phyloP scores from a whole-genome alignment of 2,113 vertebrate genomes.

The Ailurus styani region DNA sequence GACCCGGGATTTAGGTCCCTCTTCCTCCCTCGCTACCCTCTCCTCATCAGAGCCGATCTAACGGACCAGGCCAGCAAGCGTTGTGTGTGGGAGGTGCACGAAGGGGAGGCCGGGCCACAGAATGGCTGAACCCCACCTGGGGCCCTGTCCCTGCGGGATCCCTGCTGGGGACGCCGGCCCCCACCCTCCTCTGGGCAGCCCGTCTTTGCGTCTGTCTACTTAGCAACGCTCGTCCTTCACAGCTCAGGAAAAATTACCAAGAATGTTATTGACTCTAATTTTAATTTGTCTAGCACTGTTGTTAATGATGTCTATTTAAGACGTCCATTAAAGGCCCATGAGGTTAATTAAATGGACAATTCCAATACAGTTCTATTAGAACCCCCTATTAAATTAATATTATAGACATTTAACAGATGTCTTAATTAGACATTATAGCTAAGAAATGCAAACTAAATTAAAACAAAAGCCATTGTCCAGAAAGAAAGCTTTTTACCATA shows the following conservation, averaged over 20 bases:
- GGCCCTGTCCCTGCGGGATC: neutral
- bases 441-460: slow-evolving; percentile 75
- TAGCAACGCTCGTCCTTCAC: slow-evolving; percentile 69
- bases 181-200: neutral
- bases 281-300: slow-evolving; percentile 75
- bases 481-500: slow-evolving; percentile 56
- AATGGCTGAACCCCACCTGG: fast-evolving
- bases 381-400: slow-evolving; percentile 81
- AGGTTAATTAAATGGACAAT: slow-evolving; percentile 82
- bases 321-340: slow-evolving; percentile 75
- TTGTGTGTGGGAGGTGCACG: fast-evolving
- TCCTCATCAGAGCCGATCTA: neutral
- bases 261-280: slow-evolving; percentile 73
- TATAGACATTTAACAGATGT: slow-evolving; percentile 82
- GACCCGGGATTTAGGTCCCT: neutral
- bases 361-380: slow-evolving; percentile 79
- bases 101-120: neutral
- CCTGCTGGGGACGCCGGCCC: neutral
- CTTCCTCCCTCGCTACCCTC: neutral
- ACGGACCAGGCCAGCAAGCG: neutral
- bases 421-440: slow-evolving; percentile 80
- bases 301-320: slow-evolving; percentile 80
- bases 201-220: neutral
- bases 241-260: slow-evolving; percentile 68
- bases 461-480: slow-evolving; percentile 70